Conservation (phyloP, 2,113 vertebrate genomes). For the Eidolon helvum region DNA sequence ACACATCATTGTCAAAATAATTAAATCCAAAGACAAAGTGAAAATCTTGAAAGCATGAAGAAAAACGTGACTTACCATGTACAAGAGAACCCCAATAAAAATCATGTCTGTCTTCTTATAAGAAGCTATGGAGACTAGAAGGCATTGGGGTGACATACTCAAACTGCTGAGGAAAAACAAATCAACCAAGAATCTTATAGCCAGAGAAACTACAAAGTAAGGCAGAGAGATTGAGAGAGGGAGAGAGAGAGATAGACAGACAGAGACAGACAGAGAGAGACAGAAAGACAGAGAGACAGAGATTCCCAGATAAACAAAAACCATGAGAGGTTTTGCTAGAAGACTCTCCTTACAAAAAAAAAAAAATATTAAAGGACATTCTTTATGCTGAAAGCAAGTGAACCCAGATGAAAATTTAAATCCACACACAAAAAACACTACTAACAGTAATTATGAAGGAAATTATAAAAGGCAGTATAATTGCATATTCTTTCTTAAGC, state of each 20-base stretch:
- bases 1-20: background rate
- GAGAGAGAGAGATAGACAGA: no score
- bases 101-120: background rate
- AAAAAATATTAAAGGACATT: background rate
- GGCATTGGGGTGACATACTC: background rate
- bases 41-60: background rate
- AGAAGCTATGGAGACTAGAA: background rate
- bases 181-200: background rate
- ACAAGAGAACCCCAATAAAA: background rate
- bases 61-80: background rate
- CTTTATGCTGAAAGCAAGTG: background rate
- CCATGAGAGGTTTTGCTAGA: background rate
- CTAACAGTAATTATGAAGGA: background rate
- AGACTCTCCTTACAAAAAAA: background rate
- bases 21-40: background rate
- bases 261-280: no score
- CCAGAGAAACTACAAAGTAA: background rate
- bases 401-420: background rate
- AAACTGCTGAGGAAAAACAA: background rate
- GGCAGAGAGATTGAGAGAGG: no score
- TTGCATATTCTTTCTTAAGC: background rate
- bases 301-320: background rate
- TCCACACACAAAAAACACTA: background rate
- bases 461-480: background rate
- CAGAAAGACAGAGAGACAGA: no score